Evolutionary conservation across 1,140 invertebrate species (phyloP), one percentile per base, ranked within the genome.

Genomic region (Acromyrmex charruanus): DNA sequence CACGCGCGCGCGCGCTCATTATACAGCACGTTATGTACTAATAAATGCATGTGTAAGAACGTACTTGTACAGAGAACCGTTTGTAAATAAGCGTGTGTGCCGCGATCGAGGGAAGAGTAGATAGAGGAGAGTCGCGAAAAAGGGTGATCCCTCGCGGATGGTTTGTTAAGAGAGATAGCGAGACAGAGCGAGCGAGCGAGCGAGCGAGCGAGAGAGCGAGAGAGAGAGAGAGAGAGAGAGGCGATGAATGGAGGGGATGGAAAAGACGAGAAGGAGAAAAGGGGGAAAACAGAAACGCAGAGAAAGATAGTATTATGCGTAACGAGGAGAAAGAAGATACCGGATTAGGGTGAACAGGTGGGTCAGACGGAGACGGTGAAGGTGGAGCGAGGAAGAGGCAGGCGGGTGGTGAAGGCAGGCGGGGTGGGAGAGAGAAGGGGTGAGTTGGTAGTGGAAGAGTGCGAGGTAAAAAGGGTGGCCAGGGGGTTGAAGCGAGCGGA

Each of bases 401-500:
- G 79, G 25, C 71, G 72, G 49, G 25, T 39, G 49, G 74, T 84
- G 85, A 86, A 86, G 86, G 89, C 87, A 88, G 89, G 84, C 82
- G 80, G 86, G 69, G 66, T 18, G 82, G 63, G 51, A 58, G 75
- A 21, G 86, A 18, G 61, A 44, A 84, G 55, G 31, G 68, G 84
- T 28, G 74, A 28, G 68, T 72, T 51, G 80, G 68, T 90, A 79
- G 87, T 53, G 85, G 77, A 69, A 80, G 85, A 89, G 86, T 88
- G 85, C 90, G 91, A 87, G 88, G 90, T 91, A 92, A 91, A 93
- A 92, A 92, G 91, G 89, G 89, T 88, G 90, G 79, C 88, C 75
- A 88, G 91, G 90, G 93, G 93, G 85, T 87, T 69, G 92, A 79
- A 93, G 91, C 87, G 93, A 87, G 91, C 88, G 90, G 89, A 88